phyloP scores from a whole-genome alignment of 2,113 vertebrate genomes.

The Engystomops pustulosus region DNA sequence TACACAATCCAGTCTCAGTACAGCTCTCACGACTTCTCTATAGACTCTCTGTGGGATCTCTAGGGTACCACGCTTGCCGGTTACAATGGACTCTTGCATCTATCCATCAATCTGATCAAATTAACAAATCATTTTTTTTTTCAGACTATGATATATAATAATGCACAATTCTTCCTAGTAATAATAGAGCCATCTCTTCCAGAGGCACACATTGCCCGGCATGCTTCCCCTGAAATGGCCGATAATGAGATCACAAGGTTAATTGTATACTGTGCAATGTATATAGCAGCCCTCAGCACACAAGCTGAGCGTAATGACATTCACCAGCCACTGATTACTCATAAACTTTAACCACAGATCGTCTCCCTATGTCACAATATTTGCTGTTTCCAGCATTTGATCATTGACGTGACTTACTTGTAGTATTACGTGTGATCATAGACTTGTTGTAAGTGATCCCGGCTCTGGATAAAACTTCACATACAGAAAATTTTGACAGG shows the following conservation, averaged over 20 bases:
- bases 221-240: not conserved
- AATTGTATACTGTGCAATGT: not conserved
- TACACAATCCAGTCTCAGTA: too few relatives aligned
- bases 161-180: too few relatives aligned
- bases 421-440: not conserved
- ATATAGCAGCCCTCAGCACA: not conserved
- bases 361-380: not conserved
- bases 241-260: conserved; percentile 45
- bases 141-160: too few relatives aligned
- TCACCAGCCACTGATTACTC: not conserved
- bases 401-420: not conserved
- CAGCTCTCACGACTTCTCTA: too few relatives aligned
- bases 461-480: not conserved
- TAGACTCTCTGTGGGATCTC: too few relatives aligned
- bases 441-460: not conserved
- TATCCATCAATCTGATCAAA: too few relatives aligned
- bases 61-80: too few relatives aligned
- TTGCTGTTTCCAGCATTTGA: not conserved
- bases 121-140: too few relatives aligned
- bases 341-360: not conserved
- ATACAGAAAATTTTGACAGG: conserved; percentile 9
- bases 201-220: not conserved
- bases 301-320: not conserved
- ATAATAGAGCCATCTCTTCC: not conserved
- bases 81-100: too few relatives aligned